phyloP scores from a whole-genome alignment of 64 coral and sea anemone species.

The Montipora capricornis region DNA sequence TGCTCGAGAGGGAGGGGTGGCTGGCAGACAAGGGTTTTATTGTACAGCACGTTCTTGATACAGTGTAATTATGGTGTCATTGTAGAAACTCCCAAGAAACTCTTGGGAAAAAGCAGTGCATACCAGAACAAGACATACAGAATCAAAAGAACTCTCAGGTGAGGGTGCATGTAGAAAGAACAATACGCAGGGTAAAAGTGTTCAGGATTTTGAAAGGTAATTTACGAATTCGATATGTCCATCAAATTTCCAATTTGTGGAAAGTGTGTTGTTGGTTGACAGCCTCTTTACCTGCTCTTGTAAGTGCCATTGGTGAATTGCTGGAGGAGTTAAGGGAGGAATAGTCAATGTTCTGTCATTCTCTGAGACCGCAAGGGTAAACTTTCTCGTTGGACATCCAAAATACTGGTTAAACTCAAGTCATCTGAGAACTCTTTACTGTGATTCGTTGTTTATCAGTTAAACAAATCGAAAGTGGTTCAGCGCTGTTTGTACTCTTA shows the following conservation, averaged over 20 bases:
- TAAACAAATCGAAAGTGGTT: no score
- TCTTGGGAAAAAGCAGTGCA: conserved; percentile 70
- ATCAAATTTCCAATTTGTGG: conserved; percentile 50
- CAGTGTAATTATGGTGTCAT: conserved; percentile 31
- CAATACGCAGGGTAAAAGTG: conserved; percentile 34
- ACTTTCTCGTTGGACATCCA: neutral
- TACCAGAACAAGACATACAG: conserved; percentile 54
- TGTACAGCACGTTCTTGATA: conserved; percentile 74
- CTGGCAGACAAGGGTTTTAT: conserved; percentile 81
- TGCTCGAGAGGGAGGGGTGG: conserved; percentile 59
- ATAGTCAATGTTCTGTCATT: conserved; percentile 13
- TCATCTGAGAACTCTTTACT: neutral
- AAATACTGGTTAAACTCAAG: neutral
- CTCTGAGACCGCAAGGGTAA: neutral
- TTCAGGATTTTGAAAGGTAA: conserved; percentile 67
- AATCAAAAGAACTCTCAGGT: conserved; percentile 63
- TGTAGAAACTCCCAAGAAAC: conserved; percentile 75
- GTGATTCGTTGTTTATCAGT: neutral
- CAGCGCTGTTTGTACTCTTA: no score
- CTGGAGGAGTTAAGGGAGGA: conserved; percentile 38
- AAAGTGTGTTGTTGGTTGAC: conserved; percentile 65
- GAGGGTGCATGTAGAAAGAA: conserved; percentile 37
- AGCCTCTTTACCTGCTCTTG: conserved; percentile 57
- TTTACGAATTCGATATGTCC: conserved; percentile 9
- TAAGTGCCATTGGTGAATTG: conserved; percentile 41